Conservation (phyloP, 2,888 invertebrate species). For the Sesamia inferens region DNA sequence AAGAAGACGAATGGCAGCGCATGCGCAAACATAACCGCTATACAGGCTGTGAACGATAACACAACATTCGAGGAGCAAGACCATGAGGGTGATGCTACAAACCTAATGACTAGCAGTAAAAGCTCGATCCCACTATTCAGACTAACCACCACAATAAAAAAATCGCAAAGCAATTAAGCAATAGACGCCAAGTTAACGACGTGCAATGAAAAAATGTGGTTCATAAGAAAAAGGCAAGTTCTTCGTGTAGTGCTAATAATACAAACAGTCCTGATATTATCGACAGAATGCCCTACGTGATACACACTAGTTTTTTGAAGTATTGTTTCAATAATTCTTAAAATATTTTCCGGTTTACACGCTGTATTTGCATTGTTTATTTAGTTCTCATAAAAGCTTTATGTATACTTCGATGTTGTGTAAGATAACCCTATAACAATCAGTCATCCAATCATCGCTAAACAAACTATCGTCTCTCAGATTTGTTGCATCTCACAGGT, state of each 20-base stretch:
- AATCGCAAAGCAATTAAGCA: slow-evolving; percentile 47
- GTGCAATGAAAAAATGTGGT: slow-evolving; percentile 46
- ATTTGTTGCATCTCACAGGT: slow-evolving; percentile 71
- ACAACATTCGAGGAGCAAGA: slow-evolving; percentile 33
- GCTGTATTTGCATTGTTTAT: slow-evolving; percentile 36
- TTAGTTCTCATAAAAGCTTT: slow-evolving; percentile 23
- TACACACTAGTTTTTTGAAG: slow-evolving; percentile 17
- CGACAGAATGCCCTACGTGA: slow-evolving; percentile 8
- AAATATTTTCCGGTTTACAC: slow-evolving; percentile 18
- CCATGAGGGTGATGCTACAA: slow-evolving; percentile 34
- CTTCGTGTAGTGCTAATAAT: slow-evolving; percentile 12
- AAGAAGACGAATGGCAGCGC: slow-evolving; percentile 67
- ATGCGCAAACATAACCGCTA: slow-evolving; percentile 63
- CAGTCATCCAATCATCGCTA: slow-evolving; percentile 64
- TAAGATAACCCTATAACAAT: slow-evolving; percentile 50
- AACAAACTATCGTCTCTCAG: slow-evolving; percentile 71
- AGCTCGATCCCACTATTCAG: slow-evolving; percentile 26
- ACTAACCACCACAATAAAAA: slow-evolving; percentile 49
- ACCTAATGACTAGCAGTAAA: slow-evolving; percentile 56
- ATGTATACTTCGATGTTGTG: slow-evolving; percentile 16
- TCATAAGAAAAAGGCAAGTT: slow-evolving; percentile 27
- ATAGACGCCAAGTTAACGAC: slow-evolving; percentile 53
- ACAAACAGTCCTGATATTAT: slow-evolving; percentile 37
- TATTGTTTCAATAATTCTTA: neutral
- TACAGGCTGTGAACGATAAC: slow-evolving; percentile 57